Conservation (phyloP, 2,888 invertebrate genomes). For the Dorcus parallelipipedus region DNA sequence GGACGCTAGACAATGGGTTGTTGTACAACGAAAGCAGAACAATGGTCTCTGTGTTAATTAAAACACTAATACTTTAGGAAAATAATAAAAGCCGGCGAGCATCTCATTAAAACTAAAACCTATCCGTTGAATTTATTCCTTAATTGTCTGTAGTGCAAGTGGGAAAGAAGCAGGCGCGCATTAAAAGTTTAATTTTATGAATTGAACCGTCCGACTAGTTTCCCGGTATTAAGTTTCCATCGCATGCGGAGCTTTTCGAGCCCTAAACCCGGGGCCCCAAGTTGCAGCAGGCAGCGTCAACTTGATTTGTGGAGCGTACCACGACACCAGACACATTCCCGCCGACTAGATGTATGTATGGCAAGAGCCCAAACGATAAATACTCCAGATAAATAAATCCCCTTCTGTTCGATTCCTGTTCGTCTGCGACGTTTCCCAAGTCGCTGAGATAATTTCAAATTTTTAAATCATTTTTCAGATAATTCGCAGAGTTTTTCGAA, state of each 20-base stretch:
- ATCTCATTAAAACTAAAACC: conserved; percentile 1
- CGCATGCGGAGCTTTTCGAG: neutral
- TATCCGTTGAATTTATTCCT: neutral
- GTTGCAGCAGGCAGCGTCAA: conserved; percentile 1
- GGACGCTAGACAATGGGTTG: neutral
- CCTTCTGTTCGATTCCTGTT: no score
- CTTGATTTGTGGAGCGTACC: conserved; percentile 6
- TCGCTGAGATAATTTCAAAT: no score
- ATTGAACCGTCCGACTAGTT: conserved; percentile 1
- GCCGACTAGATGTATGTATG: neutral
- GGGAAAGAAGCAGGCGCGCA: conserved; percentile 1
- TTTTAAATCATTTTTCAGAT: no score
- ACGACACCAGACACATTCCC: conserved; percentile 6
- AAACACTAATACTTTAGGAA: conserved; percentile 1
- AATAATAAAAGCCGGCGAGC: neutral
- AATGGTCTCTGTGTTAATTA: neutral
- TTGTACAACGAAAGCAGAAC: neutral
- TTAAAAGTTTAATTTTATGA: conserved; percentile 9
- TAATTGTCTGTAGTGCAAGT: neutral
- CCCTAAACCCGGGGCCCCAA: neutral
- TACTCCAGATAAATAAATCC: neutral
- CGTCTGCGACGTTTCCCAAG: no score
- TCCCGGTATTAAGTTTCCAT: neutral
- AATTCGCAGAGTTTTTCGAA: no score
- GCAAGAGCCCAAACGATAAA: conserved; percentile 3